Percentiles rank a stretch among this genome's conserved stretches.
Conservation (phyloP, 2,888 invertebrate genomes). For the Perdita meconis region DNA sequence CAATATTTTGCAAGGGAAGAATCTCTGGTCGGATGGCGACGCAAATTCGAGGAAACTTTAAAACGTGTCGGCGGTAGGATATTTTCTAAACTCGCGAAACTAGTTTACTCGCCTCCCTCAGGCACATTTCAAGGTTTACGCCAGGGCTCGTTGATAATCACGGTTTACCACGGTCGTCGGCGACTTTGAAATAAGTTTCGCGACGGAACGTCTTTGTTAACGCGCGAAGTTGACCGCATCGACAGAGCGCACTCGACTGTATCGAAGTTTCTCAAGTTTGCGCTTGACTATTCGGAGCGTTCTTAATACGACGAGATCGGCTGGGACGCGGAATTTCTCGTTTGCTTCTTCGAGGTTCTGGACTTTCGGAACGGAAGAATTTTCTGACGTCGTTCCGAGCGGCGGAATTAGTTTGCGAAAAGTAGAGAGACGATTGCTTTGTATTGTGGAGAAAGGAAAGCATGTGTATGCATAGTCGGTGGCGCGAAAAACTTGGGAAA, state of each 20-base stretch:
- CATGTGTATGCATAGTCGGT: too few relatives aligned
- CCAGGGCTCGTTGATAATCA: slow-evolving; percentile 39
- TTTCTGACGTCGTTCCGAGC: too few relatives aligned
- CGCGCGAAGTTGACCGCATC: slow-evolving; percentile 51
- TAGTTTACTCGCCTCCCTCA: neutral
- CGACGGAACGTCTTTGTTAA: slow-evolving; percentile 49
- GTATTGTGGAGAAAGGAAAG: too few relatives aligned
- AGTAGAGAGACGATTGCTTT: too few relatives aligned
- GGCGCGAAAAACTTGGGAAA: too few relatives aligned
- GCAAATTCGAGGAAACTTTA: slow-evolving; percentile 16
- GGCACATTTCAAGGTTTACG: slow-evolving; percentile 21
- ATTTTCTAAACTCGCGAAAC: slow-evolving; percentile 35
- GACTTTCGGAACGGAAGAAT: neutral
- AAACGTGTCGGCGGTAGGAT: neutral
- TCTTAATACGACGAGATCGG: slow-evolving; percentile 38
- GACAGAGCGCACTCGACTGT: slow-evolving; percentile 27
- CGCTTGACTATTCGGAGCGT: slow-evolving; percentile 24
- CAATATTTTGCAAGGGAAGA: neutral
- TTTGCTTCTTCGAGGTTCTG: too few relatives aligned
- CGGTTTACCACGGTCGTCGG: slow-evolving; percentile 33
- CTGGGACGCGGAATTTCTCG: slow-evolving; percentile 1
- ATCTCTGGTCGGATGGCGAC: neutral
- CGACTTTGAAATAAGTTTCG: slow-evolving; percentile 51
- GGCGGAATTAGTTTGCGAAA: neutral
- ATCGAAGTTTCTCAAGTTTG: slow-evolving; percentile 36